Conservation (phyloP, 2,113 vertebrate species). For the Gnathonemus echidnorhynchus region DNA sequence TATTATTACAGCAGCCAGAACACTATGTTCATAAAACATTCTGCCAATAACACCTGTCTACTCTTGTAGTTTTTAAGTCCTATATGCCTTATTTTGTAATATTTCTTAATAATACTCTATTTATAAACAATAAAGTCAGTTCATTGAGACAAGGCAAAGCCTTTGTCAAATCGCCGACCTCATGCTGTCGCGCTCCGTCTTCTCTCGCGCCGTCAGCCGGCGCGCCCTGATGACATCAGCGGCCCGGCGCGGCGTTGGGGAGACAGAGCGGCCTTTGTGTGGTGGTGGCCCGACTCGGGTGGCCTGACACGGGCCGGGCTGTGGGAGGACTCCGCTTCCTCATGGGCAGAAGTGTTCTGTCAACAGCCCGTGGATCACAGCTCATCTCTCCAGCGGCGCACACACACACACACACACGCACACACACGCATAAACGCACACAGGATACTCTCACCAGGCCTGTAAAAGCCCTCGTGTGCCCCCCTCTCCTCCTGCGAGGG, state of each 20-base stretch:
- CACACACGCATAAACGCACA: slow-evolving; percentile 32
- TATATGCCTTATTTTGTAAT: background rate
- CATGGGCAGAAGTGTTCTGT: slow-evolving; percentile 71
- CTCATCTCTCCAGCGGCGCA: slow-evolving; percentile 64
- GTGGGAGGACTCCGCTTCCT: slow-evolving; percentile 59
- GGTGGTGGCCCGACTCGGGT: slow-evolving; percentile 48
- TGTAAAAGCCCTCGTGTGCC: slow-evolving; percentile 46
- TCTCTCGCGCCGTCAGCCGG: background rate
- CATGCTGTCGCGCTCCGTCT: background rate
- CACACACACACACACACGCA: slow-evolving; percentile 27
- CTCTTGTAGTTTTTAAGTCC: background rate
- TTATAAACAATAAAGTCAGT: background rate
- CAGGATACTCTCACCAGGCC: slow-evolving; percentile 18
- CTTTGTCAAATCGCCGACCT: background rate
- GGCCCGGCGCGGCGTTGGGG: background rate
- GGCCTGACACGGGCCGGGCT: slow-evolving; percentile 51
- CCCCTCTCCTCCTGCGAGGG: slow-evolving; percentile 29
- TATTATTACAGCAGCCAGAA: background rate
- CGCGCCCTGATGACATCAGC: background rate
- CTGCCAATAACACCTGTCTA: background rate
- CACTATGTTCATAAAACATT: background rate
- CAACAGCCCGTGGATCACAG: slow-evolving; percentile 71
- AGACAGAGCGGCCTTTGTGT: slow-evolving; percentile 48
- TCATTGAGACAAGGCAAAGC: background rate
- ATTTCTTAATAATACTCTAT: background rate